Base-by-base conservation (phyloP, 2,113 vertebrate genomes). In the Sturnira hondurensis region DNA sequence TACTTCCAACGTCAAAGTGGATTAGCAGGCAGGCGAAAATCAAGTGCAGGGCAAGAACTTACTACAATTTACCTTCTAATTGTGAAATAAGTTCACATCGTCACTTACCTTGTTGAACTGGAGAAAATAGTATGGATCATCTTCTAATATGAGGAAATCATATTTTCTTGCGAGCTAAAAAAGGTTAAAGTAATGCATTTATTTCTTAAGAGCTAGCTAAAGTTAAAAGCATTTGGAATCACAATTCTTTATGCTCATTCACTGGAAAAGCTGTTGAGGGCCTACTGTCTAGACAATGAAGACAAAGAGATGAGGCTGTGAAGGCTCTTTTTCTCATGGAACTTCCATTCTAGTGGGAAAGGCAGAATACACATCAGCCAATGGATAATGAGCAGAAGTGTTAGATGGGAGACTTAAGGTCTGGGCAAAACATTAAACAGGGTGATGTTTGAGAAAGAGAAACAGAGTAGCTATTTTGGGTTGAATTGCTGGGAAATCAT, bases 121-220 rank as follows among this genome's bases (percentile, higher is more conserved):
- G 92, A 99, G 98, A 97, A 99, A 99, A 96, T 99, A 99, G 97
- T 99, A 99, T 1, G 99, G 99, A 97, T 99, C 99, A 6, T 99
- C 99, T 98, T 99, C 99, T 95, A 99, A 98, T 96, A 99, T 99
- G 52, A 99, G 99, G 96, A 99, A 98, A 98, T 99, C 99, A 33
- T 99, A 99, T 96, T 98, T 97, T 96, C 98, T 98, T 91, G 99
- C 99, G 94, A 99, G 98, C 99, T 99, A 52, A 90, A 97, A 98
- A 97, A 82, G 33, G 33, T 91, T 74, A 74, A 96, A 93, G 61
- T 58, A 89, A 61, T 50, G 47, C 26, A 31, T 76, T 95, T 93
- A 87, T 31, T 87, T 84, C 16, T 92, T 68, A 88, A 67, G 28
- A 81, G 3, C 15, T 24, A 54, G 38, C 22, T 86, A 87, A 92